A percentile compares a stretch with the other conserved stretches of the same genome.
Evolutionary conservation across 2,113 vertebrate species (phyloP).

Genomic region (Phalacrocorax brasilianus): DNA sequence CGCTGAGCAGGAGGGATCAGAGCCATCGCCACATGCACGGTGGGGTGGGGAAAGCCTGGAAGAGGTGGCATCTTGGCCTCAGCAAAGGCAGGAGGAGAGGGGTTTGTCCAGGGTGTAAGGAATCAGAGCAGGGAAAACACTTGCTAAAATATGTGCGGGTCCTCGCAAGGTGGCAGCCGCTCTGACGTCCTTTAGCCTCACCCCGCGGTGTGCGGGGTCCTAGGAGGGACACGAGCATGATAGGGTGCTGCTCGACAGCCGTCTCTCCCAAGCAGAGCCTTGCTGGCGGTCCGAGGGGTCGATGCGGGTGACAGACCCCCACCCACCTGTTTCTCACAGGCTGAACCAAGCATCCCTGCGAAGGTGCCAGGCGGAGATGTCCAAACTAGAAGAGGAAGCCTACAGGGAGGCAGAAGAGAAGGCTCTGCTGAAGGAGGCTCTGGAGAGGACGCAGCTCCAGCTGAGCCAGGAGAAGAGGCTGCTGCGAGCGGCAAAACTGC

Average conservation of each 20-base stretch:
- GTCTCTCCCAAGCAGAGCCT: too few relatives aligned
- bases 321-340: constrained; percentile 20
- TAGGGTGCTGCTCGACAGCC: background rate
- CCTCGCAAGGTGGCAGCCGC: accelerated
- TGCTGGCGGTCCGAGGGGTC: accelerated
- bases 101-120: accelerated
- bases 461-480: constrained; percentile 68
- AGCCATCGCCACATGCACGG: accelerated
- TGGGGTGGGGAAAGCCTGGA: background rate
- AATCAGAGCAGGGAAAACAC: accelerated
- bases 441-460: constrained; percentile 64
- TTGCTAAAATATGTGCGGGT: accelerated
- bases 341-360: constrained; percentile 39
- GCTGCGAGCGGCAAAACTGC: constrained; percentile 1
- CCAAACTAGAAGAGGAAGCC: constrained; percentile 66
- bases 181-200: background rate
- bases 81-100: background rate
- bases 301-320: accelerated
- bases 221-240: accelerated
- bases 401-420: constrained; percentile 72
- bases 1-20: background rate
- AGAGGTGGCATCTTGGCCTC: accelerated
- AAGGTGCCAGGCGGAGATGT: constrained; percentile 63
- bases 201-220: accelerated
- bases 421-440: constrained; percentile 73